Percentiles rank a stretch among this genome's conserved stretches.
phyloP scores from a whole-genome alignment of 2,797 vertebrate species.

The Hylomyscus alleni region DNA sequence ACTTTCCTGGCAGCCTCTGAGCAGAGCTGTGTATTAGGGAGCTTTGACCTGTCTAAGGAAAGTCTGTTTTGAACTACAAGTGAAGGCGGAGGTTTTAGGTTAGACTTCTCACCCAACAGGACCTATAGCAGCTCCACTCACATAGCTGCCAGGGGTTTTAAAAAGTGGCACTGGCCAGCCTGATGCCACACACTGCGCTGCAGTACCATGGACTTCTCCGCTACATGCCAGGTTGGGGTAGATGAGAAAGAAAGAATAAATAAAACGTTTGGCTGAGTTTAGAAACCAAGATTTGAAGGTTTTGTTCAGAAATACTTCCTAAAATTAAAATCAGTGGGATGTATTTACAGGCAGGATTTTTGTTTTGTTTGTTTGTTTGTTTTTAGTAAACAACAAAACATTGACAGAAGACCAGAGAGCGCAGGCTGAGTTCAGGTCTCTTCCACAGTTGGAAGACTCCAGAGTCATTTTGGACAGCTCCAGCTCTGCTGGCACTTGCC shows the following conservation, averaged over 20 bases:
- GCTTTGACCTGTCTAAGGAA: slow-evolving; percentile 69
- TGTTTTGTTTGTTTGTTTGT: neutral
- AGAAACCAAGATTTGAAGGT: slow-evolving; percentile 44
- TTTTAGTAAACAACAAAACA: slow-evolving; percentile 26
- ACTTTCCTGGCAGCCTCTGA: slow-evolving; percentile 65
- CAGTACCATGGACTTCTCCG: too few species aligned
- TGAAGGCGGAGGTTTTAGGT: slow-evolving; percentile 49
- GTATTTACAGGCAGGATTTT: slow-evolving; percentile 9
- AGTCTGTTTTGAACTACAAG: slow-evolving; percentile 73
- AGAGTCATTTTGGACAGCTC: neutral
- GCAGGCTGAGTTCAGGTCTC: neutral
- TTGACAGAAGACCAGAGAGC: neutral
- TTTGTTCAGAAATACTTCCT: slow-evolving; percentile 40
- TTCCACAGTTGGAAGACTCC: neutral
- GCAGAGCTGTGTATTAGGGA: slow-evolving; percentile 1
- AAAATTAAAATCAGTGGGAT: slow-evolving; percentile 34
- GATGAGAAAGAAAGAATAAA: slow-evolving; percentile 3
- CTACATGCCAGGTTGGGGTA: neutral
- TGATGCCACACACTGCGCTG: rapidly evolving
- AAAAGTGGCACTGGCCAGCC: neutral
- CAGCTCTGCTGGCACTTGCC: neutral
- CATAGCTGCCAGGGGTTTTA: neutral
- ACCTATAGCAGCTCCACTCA: neutral
- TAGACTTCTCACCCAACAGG: slow-evolving; percentile 17
- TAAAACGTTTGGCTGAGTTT: slow-evolving; percentile 35